These are phyloP conservation scores for Tiliqua scincoides DNA, from an alignment of 2,113 vertebrate genomes.

Conservation along the genomic window DNA sequence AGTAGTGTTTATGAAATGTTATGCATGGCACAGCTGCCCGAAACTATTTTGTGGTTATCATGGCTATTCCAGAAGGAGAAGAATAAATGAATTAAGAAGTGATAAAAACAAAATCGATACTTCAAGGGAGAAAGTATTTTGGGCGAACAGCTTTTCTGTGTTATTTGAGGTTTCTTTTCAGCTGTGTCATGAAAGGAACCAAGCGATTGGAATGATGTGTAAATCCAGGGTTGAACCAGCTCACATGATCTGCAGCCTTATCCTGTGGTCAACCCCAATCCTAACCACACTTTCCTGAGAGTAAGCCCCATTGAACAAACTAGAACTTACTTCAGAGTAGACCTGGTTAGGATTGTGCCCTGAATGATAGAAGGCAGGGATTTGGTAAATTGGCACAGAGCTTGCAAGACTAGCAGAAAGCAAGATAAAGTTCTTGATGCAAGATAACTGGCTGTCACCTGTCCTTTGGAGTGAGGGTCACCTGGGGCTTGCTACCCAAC, in stretches of 20 bases:
- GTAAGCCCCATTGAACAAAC: not conserved
- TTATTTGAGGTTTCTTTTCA: not conserved
- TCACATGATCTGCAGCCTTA: not conserved
- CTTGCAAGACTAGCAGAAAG: too few species aligned
- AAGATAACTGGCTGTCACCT: too few species aligned
- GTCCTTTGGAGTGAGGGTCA: too few species aligned
- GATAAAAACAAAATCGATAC: not conserved
- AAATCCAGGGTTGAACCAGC: not conserved
- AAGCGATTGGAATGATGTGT: not conserved
- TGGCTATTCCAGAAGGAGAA: slow-evolving; percentile 10
- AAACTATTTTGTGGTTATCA: slow-evolving; percentile 23
- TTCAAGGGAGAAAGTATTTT: not conserved
- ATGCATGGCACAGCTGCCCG: slow-evolving; percentile 12
- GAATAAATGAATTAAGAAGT: fast-evolving
- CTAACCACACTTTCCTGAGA: not conserved
- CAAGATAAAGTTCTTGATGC: too few species aligned
- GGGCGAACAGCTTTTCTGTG: not conserved
- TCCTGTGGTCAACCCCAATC: not conserved
- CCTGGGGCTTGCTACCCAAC: too few species aligned
- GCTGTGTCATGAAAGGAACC: not conserved
- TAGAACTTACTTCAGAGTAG: too few species aligned
- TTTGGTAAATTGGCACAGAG: too few species aligned
- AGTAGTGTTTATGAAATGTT: slow-evolving; percentile 9
- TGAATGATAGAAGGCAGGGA: too few species aligned
- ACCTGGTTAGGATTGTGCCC: too few species aligned